Base-by-base conservation (phyloP, 2,888 invertebrate genomes). In the Tipula lateralis region DNA sequence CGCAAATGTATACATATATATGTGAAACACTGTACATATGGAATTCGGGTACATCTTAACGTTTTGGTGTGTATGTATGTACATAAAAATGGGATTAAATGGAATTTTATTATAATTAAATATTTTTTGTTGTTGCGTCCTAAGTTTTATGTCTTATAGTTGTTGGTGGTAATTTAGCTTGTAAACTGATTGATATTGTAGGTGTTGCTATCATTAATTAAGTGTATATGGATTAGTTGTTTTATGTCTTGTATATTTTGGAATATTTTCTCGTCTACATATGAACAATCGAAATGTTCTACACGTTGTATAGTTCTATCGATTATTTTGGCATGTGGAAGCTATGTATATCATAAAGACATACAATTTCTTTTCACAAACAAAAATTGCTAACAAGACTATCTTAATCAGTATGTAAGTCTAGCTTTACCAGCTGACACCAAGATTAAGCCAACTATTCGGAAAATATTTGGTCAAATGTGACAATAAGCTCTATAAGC, bases 121-220 rank as follows among this genome's bases (percentile, higher is more conserved):
- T 66, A 24, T 66, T 24, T 66, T 19, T 66, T 50, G 4, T 50
- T 50, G 1, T 50, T 50, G 3, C 16, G n/a, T 36, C 12, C 44
- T 50, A 50, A 50, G 44, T 50, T 50, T 66, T 66, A 66, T 66
- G 66, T 9, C 13, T 66, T 24, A n/a, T n/a, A 3, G 19, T 66
- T 66, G 24, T 24, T 66, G 66, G 66, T 66, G 66, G 24, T 66
- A 66, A 24, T 66, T 66, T 66, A 2, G 66, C 66, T 66, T 66
- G 66, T 66, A 66, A 66, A 66, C 66, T 66, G 66, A 66, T 66
- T 66, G 66, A 66, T 66, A 66, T 66, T 66, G 66, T 66, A 66
- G 66, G 66, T 66, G 66, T 66, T 66, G 9, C 66, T 13, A 66
- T 66, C 66, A 66, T 66, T 66, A 66, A 66, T 66, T 66, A 66